A percentile compares a stretch with the other conserved stretches of the same genome.
These are phyloP conservation scores for Phrynocephalus vlangalii DNA, from an alignment of 2,797 vertebrate species.

Conservation along the genomic window DNA sequence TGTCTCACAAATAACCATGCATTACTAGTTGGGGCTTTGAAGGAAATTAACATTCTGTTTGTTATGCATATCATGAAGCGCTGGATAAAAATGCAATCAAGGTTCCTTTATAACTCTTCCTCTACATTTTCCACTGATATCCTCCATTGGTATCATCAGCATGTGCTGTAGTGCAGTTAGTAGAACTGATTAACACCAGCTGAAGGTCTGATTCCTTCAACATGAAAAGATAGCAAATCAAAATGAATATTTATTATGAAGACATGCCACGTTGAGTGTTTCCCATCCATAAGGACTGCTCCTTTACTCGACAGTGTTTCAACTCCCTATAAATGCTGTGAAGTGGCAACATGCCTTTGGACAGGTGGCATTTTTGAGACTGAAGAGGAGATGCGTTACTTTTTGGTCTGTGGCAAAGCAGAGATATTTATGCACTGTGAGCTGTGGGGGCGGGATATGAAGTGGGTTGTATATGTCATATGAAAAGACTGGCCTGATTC, in stretches of 20 bases:
- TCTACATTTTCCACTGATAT: not conserved
- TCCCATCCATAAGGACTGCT: not conserved
- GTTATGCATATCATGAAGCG: conserved; percentile 13
- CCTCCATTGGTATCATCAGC: not conserved
- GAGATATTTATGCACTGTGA: not conserved
- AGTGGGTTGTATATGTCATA: not conserved
- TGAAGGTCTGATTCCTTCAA: conserved; percentile 10
- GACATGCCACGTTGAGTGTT: not conserved
- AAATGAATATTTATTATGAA: not conserved
- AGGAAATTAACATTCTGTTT: not conserved
- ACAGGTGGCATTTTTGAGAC: not conserved
- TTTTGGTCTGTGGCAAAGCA: not conserved
- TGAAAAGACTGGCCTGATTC: not conserved
- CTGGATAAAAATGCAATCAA: conserved; percentile 4
- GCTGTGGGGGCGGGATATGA: not conserved
- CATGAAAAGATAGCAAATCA: not conserved
- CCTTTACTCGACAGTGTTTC: not conserved
- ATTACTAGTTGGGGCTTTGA: not conserved
- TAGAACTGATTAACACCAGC: conserved; percentile 4
- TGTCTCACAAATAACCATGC: not conserved
- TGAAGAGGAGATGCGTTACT: not conserved
- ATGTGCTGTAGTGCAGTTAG: not conserved
- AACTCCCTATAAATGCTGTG: not conserved
- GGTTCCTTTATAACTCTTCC: conserved; percentile 9
- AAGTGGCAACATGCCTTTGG: not conserved